Conservation (phyloP, 1,140 invertebrate genomes). For the Vanessa tameamea region DNA sequence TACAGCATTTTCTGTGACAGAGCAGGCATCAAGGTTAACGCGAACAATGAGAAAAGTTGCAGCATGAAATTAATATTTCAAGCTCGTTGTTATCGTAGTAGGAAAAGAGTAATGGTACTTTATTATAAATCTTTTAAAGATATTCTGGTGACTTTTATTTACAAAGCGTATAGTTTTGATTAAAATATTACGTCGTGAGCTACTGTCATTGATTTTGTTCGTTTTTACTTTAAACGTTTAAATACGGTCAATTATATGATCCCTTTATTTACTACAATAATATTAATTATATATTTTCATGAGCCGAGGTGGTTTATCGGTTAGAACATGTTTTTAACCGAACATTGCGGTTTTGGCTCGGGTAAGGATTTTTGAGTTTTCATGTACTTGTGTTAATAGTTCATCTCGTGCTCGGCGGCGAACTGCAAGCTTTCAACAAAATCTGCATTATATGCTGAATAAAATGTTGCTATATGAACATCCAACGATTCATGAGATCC, state of each 20-base stretch:
- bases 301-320: neutral
- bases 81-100: constrained; percentile 11
- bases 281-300: neutral
- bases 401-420: no score
- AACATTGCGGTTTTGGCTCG: no score
- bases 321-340: no score
- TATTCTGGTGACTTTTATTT: neutral
- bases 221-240: neutral
- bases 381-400: no score
- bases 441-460: no score
- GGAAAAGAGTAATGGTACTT: neutral
- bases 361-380: no score
- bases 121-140: neutral
- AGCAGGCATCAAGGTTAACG: constrained; percentile 18
- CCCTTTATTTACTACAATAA: neutral
- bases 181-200: neutral
- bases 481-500: no score
- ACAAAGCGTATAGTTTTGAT: neutral
- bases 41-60: constrained; percentile 21
- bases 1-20: constrained; percentile 1
- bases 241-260: no score
- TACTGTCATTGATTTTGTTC: neutral
- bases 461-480: no score
- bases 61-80: constrained; percentile 21
- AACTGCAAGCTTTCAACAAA: no score